Conservation (phyloP, 2,113 vertebrate genomes). For the Spizaetus ornatus region DNA sequence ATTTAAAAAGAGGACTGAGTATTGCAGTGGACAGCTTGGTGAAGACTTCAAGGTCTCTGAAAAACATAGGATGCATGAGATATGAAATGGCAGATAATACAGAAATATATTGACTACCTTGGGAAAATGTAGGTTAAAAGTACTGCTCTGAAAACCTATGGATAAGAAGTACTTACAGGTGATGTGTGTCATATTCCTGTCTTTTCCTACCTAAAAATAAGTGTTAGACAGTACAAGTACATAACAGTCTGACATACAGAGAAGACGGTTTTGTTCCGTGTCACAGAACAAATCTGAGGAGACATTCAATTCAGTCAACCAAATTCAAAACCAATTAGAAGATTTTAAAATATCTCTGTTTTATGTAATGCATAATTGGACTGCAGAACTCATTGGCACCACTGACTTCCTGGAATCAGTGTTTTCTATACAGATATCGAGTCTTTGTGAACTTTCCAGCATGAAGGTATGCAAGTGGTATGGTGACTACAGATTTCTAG, state of each 20-base stretch:
- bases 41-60: background rate
- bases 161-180: background rate
- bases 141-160: background rate
- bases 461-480: fast-evolving
- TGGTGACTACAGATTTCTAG: background rate
- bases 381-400: background rate
- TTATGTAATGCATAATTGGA: background rate
- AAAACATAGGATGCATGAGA: background rate
- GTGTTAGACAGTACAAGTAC: background rate
- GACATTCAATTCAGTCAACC: background rate
- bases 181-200: background rate
- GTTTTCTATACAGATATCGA: background rate
- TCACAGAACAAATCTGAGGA: background rate
- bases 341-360: background rate
- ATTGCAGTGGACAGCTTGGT: background rate
- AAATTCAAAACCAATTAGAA: background rate
- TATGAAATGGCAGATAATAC: background rate
- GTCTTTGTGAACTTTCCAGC: background rate
- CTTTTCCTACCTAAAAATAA: background rate
- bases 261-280: background rate
- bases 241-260: background rate
- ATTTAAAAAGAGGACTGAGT: background rate
- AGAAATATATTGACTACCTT: background rate
- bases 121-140: background rate
- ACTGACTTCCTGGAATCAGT: background rate